A percentile compares a stretch with the other conserved stretches of the same genome.
Evolutionary conservation across 2,888 invertebrate species (phyloP).

Genomic region (Helleia helle): DNA sequence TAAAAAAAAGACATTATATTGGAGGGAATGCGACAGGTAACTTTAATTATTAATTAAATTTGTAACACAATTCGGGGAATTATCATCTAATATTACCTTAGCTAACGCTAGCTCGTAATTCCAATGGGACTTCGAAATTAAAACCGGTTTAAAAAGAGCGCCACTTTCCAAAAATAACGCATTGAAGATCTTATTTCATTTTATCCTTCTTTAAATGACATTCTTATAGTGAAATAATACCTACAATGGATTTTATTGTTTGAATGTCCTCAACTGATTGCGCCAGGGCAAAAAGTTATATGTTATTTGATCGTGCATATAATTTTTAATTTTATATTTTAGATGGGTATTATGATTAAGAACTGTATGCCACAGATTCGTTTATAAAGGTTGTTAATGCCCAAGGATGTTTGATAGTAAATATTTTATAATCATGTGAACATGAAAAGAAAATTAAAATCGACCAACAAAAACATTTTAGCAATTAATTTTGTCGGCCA

Average conservation of each 20-base stretch:
- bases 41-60: constrained; percentile 50
- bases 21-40: constrained; percentile 27
- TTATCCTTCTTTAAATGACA: constrained; percentile 32
- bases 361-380: too few relatives aligned
- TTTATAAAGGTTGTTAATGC: too few relatives aligned
- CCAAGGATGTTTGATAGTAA: too few relatives aligned
- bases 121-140: constrained; percentile 33
- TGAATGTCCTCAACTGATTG: constrained; percentile 34
- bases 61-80: constrained; percentile 55
- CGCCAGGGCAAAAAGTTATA: too few relatives aligned
- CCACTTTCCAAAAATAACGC: constrained; percentile 24
- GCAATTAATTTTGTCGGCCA: too few relatives aligned
- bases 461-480: neutral
- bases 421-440: too few relatives aligned
- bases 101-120: constrained; percentile 47
- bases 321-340: too few relatives aligned
- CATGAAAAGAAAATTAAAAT: too few relatives aligned
- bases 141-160: constrained; percentile 26
- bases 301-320: too few relatives aligned
- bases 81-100: constrained; percentile 54
- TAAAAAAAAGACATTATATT: constrained; percentile 33
- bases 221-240: constrained; percentile 38
- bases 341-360: too few relatives aligned
- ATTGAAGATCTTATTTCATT: constrained; percentile 28
- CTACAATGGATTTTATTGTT: constrained; percentile 33